Evolutionary conservation across 1,140 invertebrate species (phyloP), one percentile per base, ranked within the genome.

Genomic region (Formica exsecta): DNA sequence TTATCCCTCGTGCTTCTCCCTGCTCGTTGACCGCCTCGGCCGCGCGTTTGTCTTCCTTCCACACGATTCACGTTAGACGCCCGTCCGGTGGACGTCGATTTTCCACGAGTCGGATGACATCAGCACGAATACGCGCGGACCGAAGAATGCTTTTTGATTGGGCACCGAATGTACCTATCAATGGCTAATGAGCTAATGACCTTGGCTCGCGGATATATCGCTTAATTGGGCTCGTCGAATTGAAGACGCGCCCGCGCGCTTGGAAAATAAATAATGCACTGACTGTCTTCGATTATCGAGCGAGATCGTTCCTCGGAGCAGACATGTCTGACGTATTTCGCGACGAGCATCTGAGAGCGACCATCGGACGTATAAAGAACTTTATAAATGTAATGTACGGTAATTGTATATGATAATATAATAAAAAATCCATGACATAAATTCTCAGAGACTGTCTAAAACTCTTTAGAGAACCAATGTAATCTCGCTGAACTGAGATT

Each of bases 101-200:
- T 90, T 90, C 89, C 89, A 66, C 54, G 62, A 79, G 70, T 74
- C 87, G 83, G 38, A 83, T 92, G 92, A 92, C 88, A 87, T 92
- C 92, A 90, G 89, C 91, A 92, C 79, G 91, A 91, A 91, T 86
- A 62, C 54, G 70, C 89, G 71, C 65, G 64, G 65, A 6, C 38
- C 76, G 89, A 93, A 91, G 93, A 94, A 94, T 93, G 92, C 89
- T 66, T 89, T 93, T 92, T 94, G 93, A 93, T 93, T 94, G 92
- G 90, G 79, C 87, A 89, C 85, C 86, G 65, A 81, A 81, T 87
- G 77, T 90, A 84, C 64, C 88, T 89, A 90, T 90, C 88, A 87
- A 90, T 90, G 89, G 89, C 89, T 90, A 92, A 91, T 91, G 86
- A 91, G 86, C 89, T 91, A 91, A 91, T 92, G 87, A 91, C 87